Base-by-base conservation (phyloP, 2,888 invertebrate genomes). In the Cancer borealis region DNA sequence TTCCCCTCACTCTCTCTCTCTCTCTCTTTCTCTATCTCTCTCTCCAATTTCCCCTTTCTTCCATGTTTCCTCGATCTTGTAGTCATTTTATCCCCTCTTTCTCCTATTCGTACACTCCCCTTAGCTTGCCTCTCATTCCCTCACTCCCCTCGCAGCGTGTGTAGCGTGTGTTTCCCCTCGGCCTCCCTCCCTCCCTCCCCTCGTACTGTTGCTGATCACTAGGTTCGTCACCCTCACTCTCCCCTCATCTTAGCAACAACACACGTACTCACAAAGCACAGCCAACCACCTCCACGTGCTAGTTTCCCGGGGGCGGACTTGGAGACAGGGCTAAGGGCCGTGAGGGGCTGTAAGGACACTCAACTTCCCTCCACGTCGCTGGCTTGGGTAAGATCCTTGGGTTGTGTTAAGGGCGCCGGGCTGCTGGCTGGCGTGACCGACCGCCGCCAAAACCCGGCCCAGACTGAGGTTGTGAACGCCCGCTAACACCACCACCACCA, bases 171-270 rank as follows among this genome's bases (percentile, higher is more conserved):
- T 79, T 21, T 79, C 79, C 79, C 79, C 17, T 79, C 30, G 12
- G 26, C 79, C 79, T 79, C 66, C 66, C 66, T 21, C 66, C 66
- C 66, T 21, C 30, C 8, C 79, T 79, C 79, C 79, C 79, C 79
- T 79, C 79, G 21, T 21, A 79, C 30, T 79, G 79, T 79, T 79
- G 79, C 79, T 10, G 79, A 79, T 79, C 79, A 30, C 30, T 54
- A 54, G 14, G 79, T 79, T 79, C 79, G 30, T 30, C 79, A 79
- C 79, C 79, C 79, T 14, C 79, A 10, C 66, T n/a, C 30, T 8
- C 79, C 26, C 79, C 79, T n/a, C 79, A 79, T 79, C 79, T 12
- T 79, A 79, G 79, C 79, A 79, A 30, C 79, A 79, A 79, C 79
- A 79, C 30, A 79, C 8, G 30, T 79, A 79, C 79, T 79, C 79